A percentile compares a stretch with the other conserved stretches of the same genome.
These are phyloP conservation scores for Xiphophorus birchmanni DNA, from an alignment of 2,797 vertebrate genomes.

Conservation along the genomic window DNA sequence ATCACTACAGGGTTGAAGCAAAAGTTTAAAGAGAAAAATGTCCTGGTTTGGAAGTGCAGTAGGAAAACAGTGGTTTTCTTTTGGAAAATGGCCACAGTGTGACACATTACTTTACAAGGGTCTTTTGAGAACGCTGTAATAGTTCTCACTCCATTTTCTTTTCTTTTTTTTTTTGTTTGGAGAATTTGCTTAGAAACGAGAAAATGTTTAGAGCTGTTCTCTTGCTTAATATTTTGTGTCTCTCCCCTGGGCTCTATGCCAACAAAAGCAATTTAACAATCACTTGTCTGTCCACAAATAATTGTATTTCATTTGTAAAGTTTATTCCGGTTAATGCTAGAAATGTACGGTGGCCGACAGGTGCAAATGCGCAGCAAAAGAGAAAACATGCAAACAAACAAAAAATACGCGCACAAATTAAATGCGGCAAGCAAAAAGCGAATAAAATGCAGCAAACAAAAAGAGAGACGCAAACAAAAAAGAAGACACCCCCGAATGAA, in stretches of 20 bases:
- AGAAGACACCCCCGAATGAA: too few species aligned
- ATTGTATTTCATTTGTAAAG: background rate
- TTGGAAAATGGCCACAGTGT: slow-evolving; percentile 75
- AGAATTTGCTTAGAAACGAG: slow-evolving; percentile 51
- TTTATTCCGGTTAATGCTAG: background rate
- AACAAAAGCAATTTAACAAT: slow-evolving; percentile 10
- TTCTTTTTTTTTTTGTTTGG: slow-evolving; percentile 26
- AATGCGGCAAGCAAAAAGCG: too few species aligned
- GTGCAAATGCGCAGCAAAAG: too few species aligned
- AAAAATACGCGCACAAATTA: too few species aligned
- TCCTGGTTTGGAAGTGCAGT: slow-evolving; percentile 72
- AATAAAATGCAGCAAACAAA: too few species aligned
- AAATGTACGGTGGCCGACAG: too few species aligned
- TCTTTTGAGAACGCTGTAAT: slow-evolving; percentile 76
- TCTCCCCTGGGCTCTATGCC: slow-evolving; percentile 38
- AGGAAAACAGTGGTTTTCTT: slow-evolving; percentile 79
- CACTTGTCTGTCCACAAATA: background rate
- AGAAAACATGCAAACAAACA: too few species aligned
- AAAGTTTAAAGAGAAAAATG: slow-evolving; percentile 68
- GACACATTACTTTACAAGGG: slow-evolving; percentile 78
- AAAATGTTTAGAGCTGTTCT: slow-evolving; percentile 51
- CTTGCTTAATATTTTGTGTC: slow-evolving; percentile 31
- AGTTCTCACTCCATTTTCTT: slow-evolving; percentile 65
- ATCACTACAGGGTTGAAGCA: slow-evolving; percentile 54
- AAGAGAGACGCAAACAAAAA: too few species aligned